These are phyloP conservation scores for Ochlodes sylvanus DNA, from an alignment of 2,888 invertebrate species.

Conservation along the genomic window DNA sequence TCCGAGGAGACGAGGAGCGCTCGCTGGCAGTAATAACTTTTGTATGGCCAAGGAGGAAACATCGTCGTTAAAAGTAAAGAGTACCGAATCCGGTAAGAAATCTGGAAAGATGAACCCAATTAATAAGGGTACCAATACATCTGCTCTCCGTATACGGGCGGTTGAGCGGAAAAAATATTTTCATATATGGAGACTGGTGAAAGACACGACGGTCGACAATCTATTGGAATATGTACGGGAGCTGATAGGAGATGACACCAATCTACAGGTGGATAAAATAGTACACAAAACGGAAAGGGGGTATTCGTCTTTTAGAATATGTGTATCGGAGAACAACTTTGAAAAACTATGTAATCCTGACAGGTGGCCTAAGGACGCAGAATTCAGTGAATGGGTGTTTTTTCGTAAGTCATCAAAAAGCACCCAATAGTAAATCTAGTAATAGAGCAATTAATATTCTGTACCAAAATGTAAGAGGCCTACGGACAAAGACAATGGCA, in stretches of 20 bases:
- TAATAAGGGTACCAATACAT: neutral
- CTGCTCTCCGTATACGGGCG: neutral
- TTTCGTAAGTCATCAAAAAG: constrained; percentile 40
- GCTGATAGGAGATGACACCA: neutral
- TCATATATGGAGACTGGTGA: constrained; percentile 11
- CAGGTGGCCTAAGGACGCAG: constrained; percentile 19
- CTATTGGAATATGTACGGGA: neutral
- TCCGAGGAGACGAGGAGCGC: neutral
- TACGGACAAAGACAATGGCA: constrained; percentile 32
- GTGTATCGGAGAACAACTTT: constrained; percentile 13
- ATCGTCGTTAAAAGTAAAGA: too few relatives aligned
- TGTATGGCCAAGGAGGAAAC: too few relatives aligned
- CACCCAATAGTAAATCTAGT: neutral
- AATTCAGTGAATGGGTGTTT: constrained; percentile 21
- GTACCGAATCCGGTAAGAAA: neutral
- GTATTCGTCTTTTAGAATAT: constrained; percentile 12
- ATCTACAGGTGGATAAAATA: too few relatives aligned
- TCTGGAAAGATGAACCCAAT: neutral
- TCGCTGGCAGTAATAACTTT: too few relatives aligned
- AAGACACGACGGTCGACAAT: constrained; percentile 5
- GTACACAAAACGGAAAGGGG: constrained; percentile 32
- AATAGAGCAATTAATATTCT: neutral
- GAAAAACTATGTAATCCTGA: too few relatives aligned
- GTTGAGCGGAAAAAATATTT: too few relatives aligned
- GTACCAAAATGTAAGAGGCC: constrained; percentile 17